Evolutionary conservation across 2,888 invertebrate species (phyloP), one percentile per base, ranked within the genome.

Genomic region (Hoplodrina ambigua): DNA sequence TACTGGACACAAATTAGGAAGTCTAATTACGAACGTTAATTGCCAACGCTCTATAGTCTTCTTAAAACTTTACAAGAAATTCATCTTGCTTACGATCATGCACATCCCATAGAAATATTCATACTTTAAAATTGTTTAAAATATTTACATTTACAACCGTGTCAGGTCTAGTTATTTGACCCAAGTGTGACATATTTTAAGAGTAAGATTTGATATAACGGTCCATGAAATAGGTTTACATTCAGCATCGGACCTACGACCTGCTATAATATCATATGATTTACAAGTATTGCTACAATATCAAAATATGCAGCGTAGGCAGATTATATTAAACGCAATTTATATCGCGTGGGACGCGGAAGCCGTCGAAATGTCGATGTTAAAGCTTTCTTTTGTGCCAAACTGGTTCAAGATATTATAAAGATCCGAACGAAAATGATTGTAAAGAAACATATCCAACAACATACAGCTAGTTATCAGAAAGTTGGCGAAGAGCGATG

Each of bases 291-390:
- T 57, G 49, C 66, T 44, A 54, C 54, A 78, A 62, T 78, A 64
- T 70, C 46, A 70, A 70, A 70, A 56, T 75, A 80, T 69, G 52
- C 64, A 33, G 62, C 78, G 72, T 81, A 81, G 73, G 81, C 59
- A 67, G 69, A 58, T 71, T 59, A 64, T 66, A 71, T 67, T 76
- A 33, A 74, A 69, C 58, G 72, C 74, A 78, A 78, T 76, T 69
- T 75, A 70, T 77, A 78, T 71, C 8, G 81, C 68, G 87, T 88
- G 85, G 86, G 87, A 72, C 58, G 85, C 72, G 78, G 83, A 84
- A 84, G 73, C 78, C 65, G 66, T 75, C 63, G 46, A 72, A 75
- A 75, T 70, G 66, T 73, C 66, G 60, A 72, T 74, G 76, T 72
- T 77, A 80, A 78, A 84, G 80, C 80, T 81, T 78, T 83, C 80